phyloP scores from a whole-genome alignment of 2,113 vertebrate species.

The Uria lomvia region DNA sequence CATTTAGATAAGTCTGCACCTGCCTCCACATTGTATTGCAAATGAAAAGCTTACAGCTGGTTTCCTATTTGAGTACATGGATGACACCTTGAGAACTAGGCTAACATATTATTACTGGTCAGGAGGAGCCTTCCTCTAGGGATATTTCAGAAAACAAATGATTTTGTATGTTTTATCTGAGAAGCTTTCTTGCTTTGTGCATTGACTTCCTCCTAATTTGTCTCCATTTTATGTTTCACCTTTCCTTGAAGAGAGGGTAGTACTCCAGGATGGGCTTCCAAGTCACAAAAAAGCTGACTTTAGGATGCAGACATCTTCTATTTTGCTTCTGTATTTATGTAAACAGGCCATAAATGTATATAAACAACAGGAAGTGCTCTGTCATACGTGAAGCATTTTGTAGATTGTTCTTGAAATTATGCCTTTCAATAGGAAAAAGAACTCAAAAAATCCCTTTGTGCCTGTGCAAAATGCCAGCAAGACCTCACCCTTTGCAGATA shows the following conservation, averaged over 20 bases:
- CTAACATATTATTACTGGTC: neutral
- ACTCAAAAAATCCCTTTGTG: neutral
- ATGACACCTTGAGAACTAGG: neutral
- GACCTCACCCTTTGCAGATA: constrained; percentile 23
- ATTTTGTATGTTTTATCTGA: neutral
- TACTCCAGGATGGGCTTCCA: neutral
- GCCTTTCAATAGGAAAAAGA: neutral
- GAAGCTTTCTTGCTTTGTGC: neutral
- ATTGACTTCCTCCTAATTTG: neutral
- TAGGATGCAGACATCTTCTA: neutral
- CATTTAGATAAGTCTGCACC: neutral
- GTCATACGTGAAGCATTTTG: neutral
- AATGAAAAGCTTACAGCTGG: neutral
- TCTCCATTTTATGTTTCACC: neutral
- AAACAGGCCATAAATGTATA: neutral
- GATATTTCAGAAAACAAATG: neutral
- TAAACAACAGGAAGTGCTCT: neutral
- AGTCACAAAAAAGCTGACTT: neutral
- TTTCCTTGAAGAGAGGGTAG: neutral
- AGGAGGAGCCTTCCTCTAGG: neutral
- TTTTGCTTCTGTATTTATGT: neutral
- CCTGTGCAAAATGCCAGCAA: neutral
- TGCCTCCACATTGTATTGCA: neutral
- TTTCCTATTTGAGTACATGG: neutral
- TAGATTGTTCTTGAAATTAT: neutral